A percentile compares a stretch with the other conserved stretches of the same genome.
These are phyloP conservation scores for Himalopsyche kuldschensis DNA, from an alignment of 2,888 invertebrate species.

Conservation along the genomic window DNA sequence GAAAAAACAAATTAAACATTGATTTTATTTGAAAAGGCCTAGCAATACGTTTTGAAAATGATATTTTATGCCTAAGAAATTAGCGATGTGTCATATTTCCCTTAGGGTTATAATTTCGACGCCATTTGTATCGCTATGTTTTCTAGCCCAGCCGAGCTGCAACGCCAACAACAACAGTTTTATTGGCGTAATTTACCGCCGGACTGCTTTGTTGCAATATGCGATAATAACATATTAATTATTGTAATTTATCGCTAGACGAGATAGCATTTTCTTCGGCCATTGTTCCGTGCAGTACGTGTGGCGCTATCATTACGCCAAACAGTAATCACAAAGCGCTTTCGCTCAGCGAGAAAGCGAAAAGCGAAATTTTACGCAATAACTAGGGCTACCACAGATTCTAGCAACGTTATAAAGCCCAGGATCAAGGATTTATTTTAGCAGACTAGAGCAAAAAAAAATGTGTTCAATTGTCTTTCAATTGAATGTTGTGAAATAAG, in stretches of 20 bases:
- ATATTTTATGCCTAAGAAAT: neutral
- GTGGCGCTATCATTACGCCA: conserved; percentile 16
- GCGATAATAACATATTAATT: conserved; percentile 31
- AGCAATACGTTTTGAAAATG: neutral
- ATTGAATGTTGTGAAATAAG: no score
- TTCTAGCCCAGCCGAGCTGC: neutral
- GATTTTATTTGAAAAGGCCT: neutral
- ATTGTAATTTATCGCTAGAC: conserved; percentile 16
- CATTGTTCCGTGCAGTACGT: conserved; percentile 8
- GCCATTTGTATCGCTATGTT: neutral
- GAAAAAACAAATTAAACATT: no score
- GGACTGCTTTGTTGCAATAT: conserved; percentile 21
- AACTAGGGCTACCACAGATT: no score
- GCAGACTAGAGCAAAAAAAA: no score
- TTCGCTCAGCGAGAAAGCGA: conserved; percentile 15
- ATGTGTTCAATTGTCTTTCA: no score
- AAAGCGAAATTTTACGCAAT: conserved; percentile 1
- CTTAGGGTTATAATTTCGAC: neutral
- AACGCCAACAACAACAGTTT: neutral
- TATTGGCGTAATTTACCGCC: conserved; percentile 17
- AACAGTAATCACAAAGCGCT: conserved; percentile 23
- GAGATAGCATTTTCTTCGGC: conserved; percentile 20
- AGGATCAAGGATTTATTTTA: no score
- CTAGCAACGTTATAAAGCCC: no score
- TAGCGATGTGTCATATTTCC: neutral